Conservation (phyloP, 2,113 vertebrate species). For the Miniopterus natalensis region DNA sequence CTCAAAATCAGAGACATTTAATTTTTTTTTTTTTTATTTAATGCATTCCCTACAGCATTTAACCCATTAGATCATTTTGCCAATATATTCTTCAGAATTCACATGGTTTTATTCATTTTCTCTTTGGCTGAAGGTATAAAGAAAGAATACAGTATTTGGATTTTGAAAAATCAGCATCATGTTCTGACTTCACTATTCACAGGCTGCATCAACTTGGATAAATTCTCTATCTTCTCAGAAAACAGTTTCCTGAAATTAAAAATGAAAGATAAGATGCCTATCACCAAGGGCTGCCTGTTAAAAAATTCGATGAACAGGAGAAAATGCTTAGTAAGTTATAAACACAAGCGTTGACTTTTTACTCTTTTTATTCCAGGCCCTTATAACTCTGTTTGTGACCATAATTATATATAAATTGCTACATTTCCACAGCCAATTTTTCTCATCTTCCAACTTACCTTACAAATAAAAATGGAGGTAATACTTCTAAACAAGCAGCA, state of each 20-base stretch:
- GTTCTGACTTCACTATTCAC: background rate
- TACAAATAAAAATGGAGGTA: background rate
- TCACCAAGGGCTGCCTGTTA: background rate
- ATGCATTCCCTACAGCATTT: background rate
- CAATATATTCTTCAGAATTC: background rate
- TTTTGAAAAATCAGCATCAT: background rate
- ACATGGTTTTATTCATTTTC: background rate
- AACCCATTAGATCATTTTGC: background rate
- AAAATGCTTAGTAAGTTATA: background rate
- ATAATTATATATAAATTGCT: background rate
- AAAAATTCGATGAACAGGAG: background rate
- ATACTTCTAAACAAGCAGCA: background rate
- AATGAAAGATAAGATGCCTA: background rate
- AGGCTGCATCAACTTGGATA: background rate
- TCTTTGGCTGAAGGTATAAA: background rate
- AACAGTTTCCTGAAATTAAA: constrained; percentile 5
- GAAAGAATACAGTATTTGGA: background rate
- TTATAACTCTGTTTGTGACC: background rate
- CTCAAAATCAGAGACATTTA: constrained; percentile 32
- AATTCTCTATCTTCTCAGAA: background rate
- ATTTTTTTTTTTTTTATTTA: background rate
- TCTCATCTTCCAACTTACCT: background rate
- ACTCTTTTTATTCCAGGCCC: background rate
- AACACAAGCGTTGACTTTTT: background rate
- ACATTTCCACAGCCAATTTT: constrained; percentile 12